Percentiles rank a stretch among this genome's conserved stretches.
phyloP scores from a whole-genome alignment of 2,113 vertebrate genomes.

The Pluvialis apricaria region DNA sequence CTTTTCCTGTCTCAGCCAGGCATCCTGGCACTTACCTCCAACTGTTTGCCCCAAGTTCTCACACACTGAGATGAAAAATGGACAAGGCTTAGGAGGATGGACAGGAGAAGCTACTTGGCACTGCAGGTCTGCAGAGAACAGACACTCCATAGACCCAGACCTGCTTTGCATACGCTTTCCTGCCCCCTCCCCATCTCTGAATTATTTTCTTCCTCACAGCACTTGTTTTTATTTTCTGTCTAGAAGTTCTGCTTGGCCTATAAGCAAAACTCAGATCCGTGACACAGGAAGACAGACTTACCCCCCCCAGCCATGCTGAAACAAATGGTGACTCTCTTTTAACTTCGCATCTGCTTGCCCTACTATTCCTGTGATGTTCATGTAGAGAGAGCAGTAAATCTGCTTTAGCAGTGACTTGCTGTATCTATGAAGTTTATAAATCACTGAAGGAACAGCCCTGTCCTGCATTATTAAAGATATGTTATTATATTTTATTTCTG shows the following conservation, averaged over 20 bases:
- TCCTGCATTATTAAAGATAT: slow-evolving; percentile 26
- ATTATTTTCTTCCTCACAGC: neutral
- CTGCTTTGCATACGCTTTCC: fast-evolving
- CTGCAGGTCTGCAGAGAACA: neutral
- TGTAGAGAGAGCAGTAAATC: neutral
- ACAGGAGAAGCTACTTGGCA: fast-evolving
- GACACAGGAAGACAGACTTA: neutral
- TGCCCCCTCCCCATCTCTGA: neutral
- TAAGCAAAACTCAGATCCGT: neutral
- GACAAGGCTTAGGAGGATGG: fast-evolving
- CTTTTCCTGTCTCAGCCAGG: neutral
- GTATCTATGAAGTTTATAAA: neutral
- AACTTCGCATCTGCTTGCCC: neutral
- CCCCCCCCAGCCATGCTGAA: neutral
- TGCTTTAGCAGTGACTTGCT: neutral
- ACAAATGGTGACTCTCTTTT: neutral
- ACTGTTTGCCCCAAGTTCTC: neutral
- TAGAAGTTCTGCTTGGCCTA: neutral
- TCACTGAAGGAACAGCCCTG: neutral
- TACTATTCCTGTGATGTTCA: neutral
- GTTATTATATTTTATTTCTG: neutral
- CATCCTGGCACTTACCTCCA: fast-evolving
- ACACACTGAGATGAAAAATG: fast-evolving
- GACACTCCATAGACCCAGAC: neutral
- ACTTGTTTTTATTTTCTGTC: neutral